These are phyloP conservation scores for Epizoanthus scotinus DNA, from an alignment of 92 coral and sea anemone genomes.

Conservation along the genomic window DNA sequence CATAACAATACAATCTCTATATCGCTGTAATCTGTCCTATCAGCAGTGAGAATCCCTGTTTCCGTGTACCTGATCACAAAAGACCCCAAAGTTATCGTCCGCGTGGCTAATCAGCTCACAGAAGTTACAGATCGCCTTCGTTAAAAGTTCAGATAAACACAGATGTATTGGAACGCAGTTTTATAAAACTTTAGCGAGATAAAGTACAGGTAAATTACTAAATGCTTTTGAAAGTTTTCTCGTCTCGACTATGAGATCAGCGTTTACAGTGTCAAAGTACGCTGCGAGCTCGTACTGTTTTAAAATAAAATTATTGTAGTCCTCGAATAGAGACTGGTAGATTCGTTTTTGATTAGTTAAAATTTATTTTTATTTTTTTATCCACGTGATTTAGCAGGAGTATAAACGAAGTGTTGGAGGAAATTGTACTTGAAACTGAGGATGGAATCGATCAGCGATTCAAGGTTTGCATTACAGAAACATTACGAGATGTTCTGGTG, in stretches of 20 bases:
- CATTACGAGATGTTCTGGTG: constrained; percentile 28
- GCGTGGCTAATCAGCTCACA: constrained; percentile 18
- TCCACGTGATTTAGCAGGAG: not conserved
- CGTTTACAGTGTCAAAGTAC: not conserved
- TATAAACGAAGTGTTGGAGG: not conserved
- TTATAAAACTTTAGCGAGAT: not conserved
- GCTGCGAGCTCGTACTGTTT: not conserved
- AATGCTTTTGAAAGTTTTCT: not conserved
- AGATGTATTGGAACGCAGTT: not conserved
- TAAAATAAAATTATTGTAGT: no score
- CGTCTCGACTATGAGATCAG: not conserved
- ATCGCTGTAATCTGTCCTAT: not conserved
- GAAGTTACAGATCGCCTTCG: not conserved
- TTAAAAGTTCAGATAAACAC: not conserved
- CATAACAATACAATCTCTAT: constrained; percentile 12
- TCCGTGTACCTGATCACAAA: not conserved
- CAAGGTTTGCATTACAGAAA: constrained; percentile 16
- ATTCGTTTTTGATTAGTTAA: not conserved
- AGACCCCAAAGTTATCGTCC: not conserved
- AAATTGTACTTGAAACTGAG: not conserved
- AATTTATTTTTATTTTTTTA: not conserved
- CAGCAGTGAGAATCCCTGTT: no score
- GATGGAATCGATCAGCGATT: not conserved
- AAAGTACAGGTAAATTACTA: not conserved
- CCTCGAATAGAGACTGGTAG: no score